Conservation (phyloP, 2,113 vertebrate genomes). For the Cavia porcellus region DNA sequence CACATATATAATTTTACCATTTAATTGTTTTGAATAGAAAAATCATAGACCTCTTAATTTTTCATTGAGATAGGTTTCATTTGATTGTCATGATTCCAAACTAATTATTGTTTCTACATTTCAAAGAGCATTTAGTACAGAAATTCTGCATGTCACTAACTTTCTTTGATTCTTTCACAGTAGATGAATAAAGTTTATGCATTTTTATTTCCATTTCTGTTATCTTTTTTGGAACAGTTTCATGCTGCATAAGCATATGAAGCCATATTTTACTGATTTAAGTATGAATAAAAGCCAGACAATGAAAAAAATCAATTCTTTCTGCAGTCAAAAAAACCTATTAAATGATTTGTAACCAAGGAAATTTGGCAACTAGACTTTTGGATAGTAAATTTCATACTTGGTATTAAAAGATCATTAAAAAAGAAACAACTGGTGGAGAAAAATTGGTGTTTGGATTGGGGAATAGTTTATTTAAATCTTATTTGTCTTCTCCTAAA, state of each 20-base stretch:
- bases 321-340: neutral
- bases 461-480: neutral
- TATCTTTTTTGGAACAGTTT: neutral
- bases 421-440: constrained; percentile 4
- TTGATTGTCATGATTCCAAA: neutral
- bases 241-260: neutral
- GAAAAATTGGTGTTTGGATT: neutral
- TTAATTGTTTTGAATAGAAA: constrained; percentile 33
- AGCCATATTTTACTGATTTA: constrained; percentile 21
- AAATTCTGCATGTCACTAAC: neutral
- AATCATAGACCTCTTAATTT: constrained; percentile 13
- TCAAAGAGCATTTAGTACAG: constrained; percentile 26
- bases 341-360: neutral
- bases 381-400: constrained; percentile 8
- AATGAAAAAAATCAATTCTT: neutral
- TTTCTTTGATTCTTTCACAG: neutral
- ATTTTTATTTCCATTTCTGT: constrained; percentile 26
- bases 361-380: constrained; percentile 5
- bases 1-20: neutral
- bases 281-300: neutral
- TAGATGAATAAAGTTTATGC: neutral
- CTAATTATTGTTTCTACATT: constrained; percentile 35
- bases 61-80: constrained; percentile 29
- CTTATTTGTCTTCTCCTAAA: neutral
- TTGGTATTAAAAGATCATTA: neutral